phyloP scores from a whole-genome alignment of 2,797 vertebrate genomes.

The Sarcophilus harrisii region DNA sequence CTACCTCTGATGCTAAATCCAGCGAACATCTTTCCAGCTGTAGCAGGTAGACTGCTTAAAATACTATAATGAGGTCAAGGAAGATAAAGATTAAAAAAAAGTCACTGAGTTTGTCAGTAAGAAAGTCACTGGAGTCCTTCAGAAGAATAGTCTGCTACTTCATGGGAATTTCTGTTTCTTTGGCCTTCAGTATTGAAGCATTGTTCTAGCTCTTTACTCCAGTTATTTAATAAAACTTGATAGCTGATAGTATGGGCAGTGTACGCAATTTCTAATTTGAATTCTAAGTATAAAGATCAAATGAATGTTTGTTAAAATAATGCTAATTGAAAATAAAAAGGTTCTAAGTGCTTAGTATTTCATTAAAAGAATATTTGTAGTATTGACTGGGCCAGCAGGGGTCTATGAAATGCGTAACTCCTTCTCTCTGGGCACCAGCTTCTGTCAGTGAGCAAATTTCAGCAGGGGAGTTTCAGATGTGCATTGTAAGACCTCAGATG shows the following conservation, averaged over 20 bases:
- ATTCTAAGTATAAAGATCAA: constrained; percentile 28
- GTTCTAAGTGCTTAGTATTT: constrained; percentile 41
- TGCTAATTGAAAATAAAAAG: constrained; percentile 47
- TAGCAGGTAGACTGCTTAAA: background rate
- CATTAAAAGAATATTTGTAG: constrained; percentile 31
- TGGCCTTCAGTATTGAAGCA: constrained; percentile 29
- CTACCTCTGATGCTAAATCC: background rate
- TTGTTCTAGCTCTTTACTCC: background rate
- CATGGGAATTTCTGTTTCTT: background rate
- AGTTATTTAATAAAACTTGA: constrained; percentile 11
- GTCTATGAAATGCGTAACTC: constrained; percentile 24
- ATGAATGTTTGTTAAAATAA: constrained; percentile 46
- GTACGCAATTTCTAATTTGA: constrained; percentile 43
- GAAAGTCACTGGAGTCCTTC: background rate
- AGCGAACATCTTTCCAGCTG: background rate
- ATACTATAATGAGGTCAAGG: background rate
- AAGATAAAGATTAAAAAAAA: background rate
- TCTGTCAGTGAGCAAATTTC: constrained; percentile 35
- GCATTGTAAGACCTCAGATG: constrained; percentile 34
- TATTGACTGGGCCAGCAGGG: constrained; percentile 38
- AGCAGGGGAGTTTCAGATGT: constrained; percentile 31
- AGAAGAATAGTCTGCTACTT: background rate
- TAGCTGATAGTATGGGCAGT: background rate
- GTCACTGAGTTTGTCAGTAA: background rate
- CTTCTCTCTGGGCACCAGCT: constrained; percentile 32